Base-by-base conservation (phyloP, 2,888 invertebrate genomes). In the Drosophila basisetae region DNA sequence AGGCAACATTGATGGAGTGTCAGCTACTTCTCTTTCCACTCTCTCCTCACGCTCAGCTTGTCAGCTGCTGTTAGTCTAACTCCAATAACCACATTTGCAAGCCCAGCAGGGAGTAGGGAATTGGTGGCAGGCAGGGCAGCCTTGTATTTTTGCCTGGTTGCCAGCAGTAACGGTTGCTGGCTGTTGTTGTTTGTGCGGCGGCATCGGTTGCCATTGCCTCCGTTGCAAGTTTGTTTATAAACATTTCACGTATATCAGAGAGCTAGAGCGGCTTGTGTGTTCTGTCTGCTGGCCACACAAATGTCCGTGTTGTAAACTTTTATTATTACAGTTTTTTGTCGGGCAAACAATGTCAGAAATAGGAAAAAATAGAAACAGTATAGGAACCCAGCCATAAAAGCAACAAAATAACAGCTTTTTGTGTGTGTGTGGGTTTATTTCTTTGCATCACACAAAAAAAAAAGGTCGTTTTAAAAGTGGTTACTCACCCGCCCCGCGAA, bases 141-240 rank as follows among this genome's bases (percentile, higher is more conserved):
- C 47, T 35, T 47, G 49, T 41, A 68, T 68, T 76, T 75, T 70
- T 61, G 47, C 16, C 35, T 56, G 65, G 88, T 84, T 84, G 78
- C 84, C 81, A 65, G 68, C 67, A 28, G 82, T 74, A 68, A 83
- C 66, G 52, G 55, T 22, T 55, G 25, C 25, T 13, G 18, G 47
- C 59, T 25, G 25, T 28, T 47, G 47, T 47, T 74, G 74, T 81
- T 78, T 80, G 68, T 64, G 49, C 60, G 52, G 58, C 47, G 47
- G 47, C 47, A 63, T 52, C 76, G 53, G 72, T 83, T 81, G 81
- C 78, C 83, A 78, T 73, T 82, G 80, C 76, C 82, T 68, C 67
- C 80, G 78, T 52, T 74, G 67, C 77, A 68, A 78, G 82, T 80
- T 83, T 88, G 87, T 89, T 89, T 88, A 87, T 89, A 89, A 88